Evolutionary conservation across 1,140 invertebrate species (phyloP).

Genomic region (fruit fly (Drosophila melanogaster)): DNA sequence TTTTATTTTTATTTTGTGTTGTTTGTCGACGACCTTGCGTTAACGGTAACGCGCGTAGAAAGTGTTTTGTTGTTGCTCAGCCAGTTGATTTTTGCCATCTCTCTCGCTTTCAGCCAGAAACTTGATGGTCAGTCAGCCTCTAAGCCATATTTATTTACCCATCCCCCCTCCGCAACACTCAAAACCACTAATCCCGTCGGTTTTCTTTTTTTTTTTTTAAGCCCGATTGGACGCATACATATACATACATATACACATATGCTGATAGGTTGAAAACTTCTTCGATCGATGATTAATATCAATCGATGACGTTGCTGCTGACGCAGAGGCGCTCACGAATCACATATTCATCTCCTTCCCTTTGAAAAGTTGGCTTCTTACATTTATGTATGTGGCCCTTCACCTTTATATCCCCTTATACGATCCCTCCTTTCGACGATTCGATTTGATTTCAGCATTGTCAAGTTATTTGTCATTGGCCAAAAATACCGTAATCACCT

Average conservation of each 20-base stretch:
- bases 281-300: slow-evolving; percentile 56
- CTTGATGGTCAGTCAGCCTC: slow-evolving; percentile 58
- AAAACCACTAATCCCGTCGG: slow-evolving; percentile 7
- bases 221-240: slow-evolving; percentile 22
- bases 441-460: slow-evolving; percentile 10
- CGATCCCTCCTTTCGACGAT: neutral
- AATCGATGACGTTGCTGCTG: slow-evolving; percentile 39
- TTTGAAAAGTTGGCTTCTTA: neutral
- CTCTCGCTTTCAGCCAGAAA: slow-evolving; percentile 43
- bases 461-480: slow-evolving; percentile 72
- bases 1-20: slow-evolving; percentile 14
- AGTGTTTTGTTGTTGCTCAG: slow-evolving; percentile 70
- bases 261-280: slow-evolving; percentile 3
- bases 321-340: slow-evolving; percentile 31
- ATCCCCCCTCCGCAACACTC: neutral
- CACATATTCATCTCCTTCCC: neutral
- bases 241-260: slow-evolving; percentile 4
- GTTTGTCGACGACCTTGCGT: slow-evolving; percentile 73
- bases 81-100: slow-evolving; percentile 27
- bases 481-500: slow-evolving; percentile 47
- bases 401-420: slow-evolving; percentile 9
- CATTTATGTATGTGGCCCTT: neutral
- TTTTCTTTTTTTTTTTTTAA: neutral
- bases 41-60: slow-evolving; percentile 81
- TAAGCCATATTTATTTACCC: slow-evolving; percentile 6